Evolutionary conservation across 2,888 invertebrate genomes (phyloP).

Genomic region (Sarcophaga rosellei): DNA sequence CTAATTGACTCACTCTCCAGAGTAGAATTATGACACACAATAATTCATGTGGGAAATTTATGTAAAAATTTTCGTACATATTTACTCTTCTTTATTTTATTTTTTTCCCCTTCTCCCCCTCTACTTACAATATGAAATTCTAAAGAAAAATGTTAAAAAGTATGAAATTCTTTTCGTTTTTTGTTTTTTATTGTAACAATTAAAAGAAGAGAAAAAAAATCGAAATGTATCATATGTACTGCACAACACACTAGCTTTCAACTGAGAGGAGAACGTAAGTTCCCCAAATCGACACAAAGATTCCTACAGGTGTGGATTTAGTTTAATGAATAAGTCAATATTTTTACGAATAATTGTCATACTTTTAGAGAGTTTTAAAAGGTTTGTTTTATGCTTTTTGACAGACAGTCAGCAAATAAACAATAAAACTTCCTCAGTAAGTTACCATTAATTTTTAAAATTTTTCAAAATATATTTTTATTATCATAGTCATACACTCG

Average conservation of each 20-base stretch:
- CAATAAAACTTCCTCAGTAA: too few relatives aligned
- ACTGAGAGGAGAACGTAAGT: background rate
- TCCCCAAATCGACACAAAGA: background rate
- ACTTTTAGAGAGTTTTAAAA: background rate
- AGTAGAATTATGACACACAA: slow-evolving; percentile 46
- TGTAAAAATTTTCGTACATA: slow-evolving; percentile 19
- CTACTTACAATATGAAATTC: background rate
- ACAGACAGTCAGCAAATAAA: too few relatives aligned
- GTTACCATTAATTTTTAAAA: too few relatives aligned
- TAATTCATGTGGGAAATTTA: slow-evolving; percentile 62
- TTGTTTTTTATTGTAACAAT: slow-evolving; percentile 19
- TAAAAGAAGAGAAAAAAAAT: background rate
- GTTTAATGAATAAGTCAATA: background rate
- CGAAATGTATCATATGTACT: background rate
- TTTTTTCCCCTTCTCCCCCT: background rate
- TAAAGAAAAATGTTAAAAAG: slow-evolving; percentile 33
- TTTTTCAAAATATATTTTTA: too few relatives aligned
- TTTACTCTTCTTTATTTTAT: background rate
- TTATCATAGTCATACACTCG: too few relatives aligned
- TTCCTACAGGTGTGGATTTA: background rate
- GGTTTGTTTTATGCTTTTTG: too few relatives aligned
- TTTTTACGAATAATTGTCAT: background rate
- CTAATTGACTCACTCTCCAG: slow-evolving; percentile 52
- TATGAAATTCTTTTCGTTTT: background rate
- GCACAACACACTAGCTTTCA: background rate